These are phyloP conservation scores for Anorthoa munda DNA, from an alignment of 2,888 invertebrate genomes.

Conservation along the genomic window DNA sequence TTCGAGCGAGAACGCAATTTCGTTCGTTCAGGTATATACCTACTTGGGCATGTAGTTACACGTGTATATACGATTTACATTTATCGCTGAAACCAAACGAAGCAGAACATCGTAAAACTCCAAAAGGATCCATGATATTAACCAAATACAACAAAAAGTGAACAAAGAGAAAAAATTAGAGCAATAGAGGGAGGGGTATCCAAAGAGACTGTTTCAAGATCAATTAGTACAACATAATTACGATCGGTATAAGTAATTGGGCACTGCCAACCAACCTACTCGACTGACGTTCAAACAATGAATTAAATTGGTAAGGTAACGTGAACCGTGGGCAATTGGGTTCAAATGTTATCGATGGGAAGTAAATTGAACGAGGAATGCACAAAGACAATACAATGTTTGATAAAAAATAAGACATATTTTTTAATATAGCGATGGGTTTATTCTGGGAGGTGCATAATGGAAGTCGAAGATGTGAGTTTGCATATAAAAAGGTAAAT, in stretches of 20 bases:
- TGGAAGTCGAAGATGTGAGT: neutral
- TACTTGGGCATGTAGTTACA: conserved; percentile 39
- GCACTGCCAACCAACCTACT: conserved; percentile 54
- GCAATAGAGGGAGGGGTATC: conserved; percentile 3
- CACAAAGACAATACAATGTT: conserved; percentile 24
- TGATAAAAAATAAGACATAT: conserved; percentile 43
- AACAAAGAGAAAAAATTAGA: neutral
- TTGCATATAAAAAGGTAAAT: neutral
- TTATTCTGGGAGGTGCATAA: neutral
- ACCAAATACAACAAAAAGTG: conserved; percentile 3
- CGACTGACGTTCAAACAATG: conserved; percentile 60
- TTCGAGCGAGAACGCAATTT: conserved; percentile 42
- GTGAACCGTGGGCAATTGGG: conserved; percentile 61
- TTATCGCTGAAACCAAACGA: conserved; percentile 47
- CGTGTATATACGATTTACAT: conserved; percentile 51
- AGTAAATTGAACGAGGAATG: conserved; percentile 45
- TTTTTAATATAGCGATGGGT: conserved; percentile 32
- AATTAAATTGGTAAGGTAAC: conserved; percentile 59
- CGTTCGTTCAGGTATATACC: conserved; percentile 39
- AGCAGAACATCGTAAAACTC: conserved; percentile 34
- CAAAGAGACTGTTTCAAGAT: conserved; percentile 14
- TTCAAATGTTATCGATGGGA: conserved; percentile 65
- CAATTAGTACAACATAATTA: conserved; percentile 31
- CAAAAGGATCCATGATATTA: conserved; percentile 18
- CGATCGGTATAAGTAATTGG: conserved; percentile 49